Evolutionary conservation across 2,888 invertebrate genomes (phyloP), one percentile per base, ranked within the genome.

Genomic region (Camptogramma bilineatum): DNA sequence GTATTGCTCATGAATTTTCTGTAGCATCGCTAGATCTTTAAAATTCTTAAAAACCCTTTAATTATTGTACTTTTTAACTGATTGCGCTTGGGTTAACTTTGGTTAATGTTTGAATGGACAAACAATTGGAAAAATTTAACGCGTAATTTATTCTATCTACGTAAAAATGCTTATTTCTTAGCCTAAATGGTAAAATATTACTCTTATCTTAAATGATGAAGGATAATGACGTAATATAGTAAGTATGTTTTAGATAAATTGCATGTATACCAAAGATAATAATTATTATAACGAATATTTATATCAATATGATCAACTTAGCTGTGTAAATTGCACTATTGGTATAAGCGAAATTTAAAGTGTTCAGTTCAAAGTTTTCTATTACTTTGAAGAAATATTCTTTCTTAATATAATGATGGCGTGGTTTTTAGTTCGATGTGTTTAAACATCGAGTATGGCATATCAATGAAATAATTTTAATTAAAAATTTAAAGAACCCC

Each of bases 261-360:
- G 79, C 77, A 80, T 73, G 84, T 89, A 88, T 89, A 88, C 90
- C 90, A 90, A 90, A 90, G 87, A 90, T 62, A 71, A 65, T 69
- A 66, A 73, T 54, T 62, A 28, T 28, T 5, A 28, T 28, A 28
- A 28, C 28, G 28, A 28, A 28, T 24, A 28, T 28, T 28, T 28
- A 70, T 59, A 65, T 59, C 66, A 58, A n/a, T 51, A 59, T 51
- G 46, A 54, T 51, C 34, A 47, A 28, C 31, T 44, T 55, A 60
- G 56, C 48, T 61, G 56, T 39, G 47, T 58, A 63, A 54, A 50
- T 48, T 50, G 58, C 54, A 55, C 19, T 46, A 51, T 18, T 34
- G 18, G 10, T 7, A 46, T 50, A 54, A 18, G 18, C n/a, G 7
- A 51, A 13, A 39, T 13, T 39, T 28, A 13, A 48, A 19, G 48